Conservation (phyloP, 2,888 invertebrate species). For the Sthenelais limicola region DNA sequence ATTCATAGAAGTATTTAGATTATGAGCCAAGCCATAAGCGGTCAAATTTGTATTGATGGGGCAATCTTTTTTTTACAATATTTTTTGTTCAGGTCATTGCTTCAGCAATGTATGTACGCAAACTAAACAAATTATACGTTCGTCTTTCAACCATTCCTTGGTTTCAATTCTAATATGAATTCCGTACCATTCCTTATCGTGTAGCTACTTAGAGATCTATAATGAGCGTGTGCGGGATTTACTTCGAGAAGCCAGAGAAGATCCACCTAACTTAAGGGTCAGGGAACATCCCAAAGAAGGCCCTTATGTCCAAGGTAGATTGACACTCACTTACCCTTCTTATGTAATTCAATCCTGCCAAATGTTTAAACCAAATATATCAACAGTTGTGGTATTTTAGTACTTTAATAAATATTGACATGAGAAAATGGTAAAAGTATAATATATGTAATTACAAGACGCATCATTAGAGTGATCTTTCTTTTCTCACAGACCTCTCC, state of each 20-base stretch:
- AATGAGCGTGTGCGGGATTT: constrained; percentile 84
- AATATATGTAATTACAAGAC: neutral
- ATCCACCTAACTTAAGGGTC: constrained; percentile 79
- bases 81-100: too few relatives aligned
- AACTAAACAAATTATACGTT: neutral
- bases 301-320: constrained; percentile 86
- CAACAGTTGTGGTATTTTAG: too few relatives aligned
- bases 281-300: constrained; percentile 83
- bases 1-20: neutral
- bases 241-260: constrained; percentile 65
- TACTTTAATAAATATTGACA: too few relatives aligned
- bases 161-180: neutral
- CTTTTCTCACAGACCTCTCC: constrained; percentile 62
- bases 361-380: too few relatives aligned
- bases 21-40: too few relatives aligned
- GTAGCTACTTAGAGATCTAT: constrained; percentile 83
- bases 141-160: neutral
- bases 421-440: too few relatives aligned
- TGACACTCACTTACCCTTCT: too few relatives aligned
- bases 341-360: too few relatives aligned
- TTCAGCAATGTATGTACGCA: too few relatives aligned
- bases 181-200: neutral
- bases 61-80: too few relatives aligned
- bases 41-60: too few relatives aligned
- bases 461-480: neutral